Evolutionary conservation across 1,140 invertebrate species (phyloP), one percentile per base, ranked within the genome.

Genomic region (Doryteuthis pealeii): DNA sequence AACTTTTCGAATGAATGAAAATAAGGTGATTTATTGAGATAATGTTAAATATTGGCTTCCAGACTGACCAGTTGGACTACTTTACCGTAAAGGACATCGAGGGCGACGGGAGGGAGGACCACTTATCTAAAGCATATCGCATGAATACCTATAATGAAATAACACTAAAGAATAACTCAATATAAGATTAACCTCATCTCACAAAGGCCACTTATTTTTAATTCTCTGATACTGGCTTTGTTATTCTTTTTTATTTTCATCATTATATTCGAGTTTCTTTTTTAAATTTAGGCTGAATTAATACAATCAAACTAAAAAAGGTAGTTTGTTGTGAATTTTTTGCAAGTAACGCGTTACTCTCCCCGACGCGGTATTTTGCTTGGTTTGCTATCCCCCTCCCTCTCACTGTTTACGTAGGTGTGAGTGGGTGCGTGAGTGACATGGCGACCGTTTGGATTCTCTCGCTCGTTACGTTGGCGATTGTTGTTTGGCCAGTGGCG

Each of bases 121-220:
- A 58, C 66, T 68, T 68, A 68, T 30, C 66, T 12, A 35, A 68
- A 68, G n/a, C 66, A 68, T 68, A 68, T 32, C 66, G 66, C 32
- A 68, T 32, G 66, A 68, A 68, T 68, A 68, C 66, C 28, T 31
- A 68, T 30, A 30, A 32, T 32, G 32, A 68, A 68, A 26, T 68
- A 68, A 68, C 31, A 18, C 32, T 68, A 32, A 68, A 68, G 66
- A 68, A 68, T 68, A 68, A 68, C 66, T 68, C 66, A 68, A 68
- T 68, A 58, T 58, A 68, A 68, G 66, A 68, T 72, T 65, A 72
- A 72, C 49, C 71, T 54, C 30, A 49, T 72, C 54, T 58, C 49
- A 43, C 30, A 33, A 65, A 62, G 71, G 43, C n/a, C 43, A 54
- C 43, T 72, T 62, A 33, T 62, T 49, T 58, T 72, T 62, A 72